Percentiles rank a stretch among this genome's conserved stretches.
Evolutionary conservation across 2,888 invertebrate species (phyloP).

Genomic region (Plebejus melissa): DNA sequence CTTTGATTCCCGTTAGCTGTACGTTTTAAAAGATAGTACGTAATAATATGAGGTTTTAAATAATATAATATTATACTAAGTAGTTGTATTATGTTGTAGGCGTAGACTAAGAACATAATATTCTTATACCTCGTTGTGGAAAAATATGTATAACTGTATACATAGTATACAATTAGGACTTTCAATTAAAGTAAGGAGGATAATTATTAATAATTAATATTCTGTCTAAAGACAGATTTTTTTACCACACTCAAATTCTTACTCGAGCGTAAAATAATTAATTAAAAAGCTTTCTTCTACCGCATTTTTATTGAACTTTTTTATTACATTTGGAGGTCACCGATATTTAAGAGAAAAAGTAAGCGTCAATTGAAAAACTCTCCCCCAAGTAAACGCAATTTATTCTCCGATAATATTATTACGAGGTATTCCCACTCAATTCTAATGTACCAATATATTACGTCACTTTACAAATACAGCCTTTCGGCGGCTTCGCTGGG

Average conservation of each 20-base stretch:
- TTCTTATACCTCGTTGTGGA: too few relatives aligned
- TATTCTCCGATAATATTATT: constrained; percentile 17
- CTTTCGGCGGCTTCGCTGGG: background rate
- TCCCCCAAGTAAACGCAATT: background rate
- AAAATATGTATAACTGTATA: too few relatives aligned
- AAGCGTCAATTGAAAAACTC: background rate
- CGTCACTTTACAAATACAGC: constrained; percentile 12
- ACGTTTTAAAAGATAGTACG: background rate
- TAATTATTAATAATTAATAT: too few relatives aligned
- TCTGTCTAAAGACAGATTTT: background rate
- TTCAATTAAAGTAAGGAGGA: too few relatives aligned
- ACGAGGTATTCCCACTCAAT: constrained; percentile 7
- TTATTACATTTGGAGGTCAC: background rate
- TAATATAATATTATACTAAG: too few relatives aligned
- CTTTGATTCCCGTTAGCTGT: background rate
- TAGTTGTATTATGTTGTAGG: too few relatives aligned
- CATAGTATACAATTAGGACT: too few relatives aligned
- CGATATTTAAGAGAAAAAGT: background rate
- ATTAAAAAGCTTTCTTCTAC: background rate
- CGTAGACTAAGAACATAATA: too few relatives aligned
- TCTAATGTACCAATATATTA: constrained; percentile 22
- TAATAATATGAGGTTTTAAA: background rate
- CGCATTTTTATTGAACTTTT: background rate
- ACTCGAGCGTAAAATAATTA: background rate
- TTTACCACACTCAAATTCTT: background rate